These are phyloP conservation scores for Netelia virgata DNA, from an alignment of 2,888 invertebrate genomes.

Conservation along the genomic window DNA sequence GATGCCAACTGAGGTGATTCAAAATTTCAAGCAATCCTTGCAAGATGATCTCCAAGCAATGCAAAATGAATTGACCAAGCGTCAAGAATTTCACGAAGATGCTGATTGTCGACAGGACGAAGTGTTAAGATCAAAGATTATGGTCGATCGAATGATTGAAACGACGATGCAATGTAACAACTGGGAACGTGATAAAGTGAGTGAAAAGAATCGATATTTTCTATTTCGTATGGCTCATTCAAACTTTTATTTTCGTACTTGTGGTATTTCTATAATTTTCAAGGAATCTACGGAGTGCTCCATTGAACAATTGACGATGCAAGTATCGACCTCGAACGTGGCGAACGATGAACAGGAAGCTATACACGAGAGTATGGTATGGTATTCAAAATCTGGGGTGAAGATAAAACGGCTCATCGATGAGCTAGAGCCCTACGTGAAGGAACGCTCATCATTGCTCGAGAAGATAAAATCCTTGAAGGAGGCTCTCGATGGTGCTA, in stretches of 20 bases:
- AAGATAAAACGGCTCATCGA: conserved; percentile 71
- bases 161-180: conserved; percentile 4
- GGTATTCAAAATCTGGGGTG: conserved; percentile 62
- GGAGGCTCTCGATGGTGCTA: conserved; percentile 63
- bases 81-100: conserved; percentile 3
- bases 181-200: conserved; percentile 59
- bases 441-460: conserved; percentile 70
- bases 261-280: conserved; percentile 56
- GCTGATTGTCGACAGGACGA: background rate
- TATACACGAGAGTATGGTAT: conserved; percentile 64
- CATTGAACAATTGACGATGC: conserved; percentile 65
- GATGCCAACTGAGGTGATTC: conserved; percentile 40
- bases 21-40: conserved; percentile 40
- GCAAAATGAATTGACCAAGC: conserved; percentile 55
- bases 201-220: background rate
- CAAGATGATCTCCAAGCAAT: conserved; percentile 50
- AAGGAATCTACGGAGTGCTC: conserved; percentile 58
- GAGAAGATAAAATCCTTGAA: conserved; percentile 64
- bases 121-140: background rate
- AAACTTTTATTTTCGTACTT: conserved; percentile 31
- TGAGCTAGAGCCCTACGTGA: conserved; percentile 71
- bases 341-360: conserved; percentile 52
- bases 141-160: conserved; percentile 5
- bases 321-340: conserved; percentile 53
- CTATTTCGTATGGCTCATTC: background rate